These are phyloP conservation scores for Lasaia peninsularis DNA, from an alignment of 1,140 invertebrate genomes.

Conservation along the genomic window DNA sequence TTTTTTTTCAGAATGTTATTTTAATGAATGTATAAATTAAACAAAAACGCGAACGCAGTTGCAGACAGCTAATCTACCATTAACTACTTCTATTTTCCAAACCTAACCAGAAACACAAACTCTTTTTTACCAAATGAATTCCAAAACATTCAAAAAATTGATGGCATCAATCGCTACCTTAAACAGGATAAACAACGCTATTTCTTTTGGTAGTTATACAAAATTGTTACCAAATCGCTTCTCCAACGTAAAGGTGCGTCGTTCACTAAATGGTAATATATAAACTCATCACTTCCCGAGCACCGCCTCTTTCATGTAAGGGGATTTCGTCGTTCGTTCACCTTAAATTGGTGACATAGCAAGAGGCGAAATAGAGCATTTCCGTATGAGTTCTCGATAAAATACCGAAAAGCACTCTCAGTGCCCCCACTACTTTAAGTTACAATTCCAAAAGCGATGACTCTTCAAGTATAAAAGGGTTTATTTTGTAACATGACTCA, in stretches of 20 bases:
- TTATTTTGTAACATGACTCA: no score
- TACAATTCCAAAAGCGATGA: neutral
- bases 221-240: slow-evolving; percentile 2
- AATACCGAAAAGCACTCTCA: slow-evolving; percentile 1
- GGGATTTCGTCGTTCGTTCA: slow-evolving; percentile 70
- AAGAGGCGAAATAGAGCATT: slow-evolving; percentile 66
- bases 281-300: slow-evolving; percentile 29
- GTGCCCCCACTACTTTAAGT: neutral
- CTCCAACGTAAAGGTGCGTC: slow-evolving; percentile 2
- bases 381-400: slow-evolving; percentile 21
- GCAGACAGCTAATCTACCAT: no score
- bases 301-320: slow-evolving; percentile 67
- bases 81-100: no score
- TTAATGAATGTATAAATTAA: no score
- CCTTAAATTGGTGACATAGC: slow-evolving; percentile 67
- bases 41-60: no score
- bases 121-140: no score
- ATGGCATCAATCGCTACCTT: no score
- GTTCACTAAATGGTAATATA: slow-evolving; percentile 2
- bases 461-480: neutral
- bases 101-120: no score
- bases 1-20: no score
- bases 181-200: neutral
- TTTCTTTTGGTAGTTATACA: neutral
- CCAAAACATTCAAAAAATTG: no score